Evolutionary conservation across 1,140 invertebrate species (phyloP), one percentile per base, ranked within the genome.

Genomic region (Bicyclus anynana): DNA sequence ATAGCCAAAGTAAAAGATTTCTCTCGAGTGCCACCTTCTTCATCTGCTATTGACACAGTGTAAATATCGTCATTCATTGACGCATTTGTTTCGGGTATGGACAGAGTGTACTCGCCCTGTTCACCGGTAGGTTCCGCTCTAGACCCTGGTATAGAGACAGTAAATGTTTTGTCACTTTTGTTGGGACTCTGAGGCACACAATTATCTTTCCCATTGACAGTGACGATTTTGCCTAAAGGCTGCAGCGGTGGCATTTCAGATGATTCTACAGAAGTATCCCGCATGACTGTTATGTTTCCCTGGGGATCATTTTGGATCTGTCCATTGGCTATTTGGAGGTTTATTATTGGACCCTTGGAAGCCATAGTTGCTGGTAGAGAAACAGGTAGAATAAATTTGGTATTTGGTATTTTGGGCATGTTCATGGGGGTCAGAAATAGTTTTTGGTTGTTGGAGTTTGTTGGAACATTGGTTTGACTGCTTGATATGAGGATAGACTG

Each of bases 241-340:
- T 87, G 80, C 33, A 89, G 57, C 0, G 84, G 85, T 20, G 87
- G 84, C 69, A 89, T 78, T 9, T 90, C 89, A 16, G 75, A 63
- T 0, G 72, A 38, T 13, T 83, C 81, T 42, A 80, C 66, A 5
- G 57, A 53, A 20, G 77, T 74, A 46, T 89, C 80, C 55, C 87
- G 75, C 84, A 90, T 88, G 4, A 90, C 84, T n/a, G 89, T 90
- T 21, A 90, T 87, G 47, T 85, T 89, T 7, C 86, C 87, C 64
- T 89, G 84, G 12, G 84, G 80, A 74, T 90, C 89, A 76, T 89
- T 89, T 42, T 89, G 87, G 52, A 89, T 79, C 59, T 90, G 89
- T 0, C 89, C 87, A 73, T 90, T 90, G 5, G 87, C 84, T 59
- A 90, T 89, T 77, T 90, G 87, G 12, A 89, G 74, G 72, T 89